phyloP scores from a whole-genome alignment of 2,797 vertebrate species.

The Mionectes olivaceus region DNA sequence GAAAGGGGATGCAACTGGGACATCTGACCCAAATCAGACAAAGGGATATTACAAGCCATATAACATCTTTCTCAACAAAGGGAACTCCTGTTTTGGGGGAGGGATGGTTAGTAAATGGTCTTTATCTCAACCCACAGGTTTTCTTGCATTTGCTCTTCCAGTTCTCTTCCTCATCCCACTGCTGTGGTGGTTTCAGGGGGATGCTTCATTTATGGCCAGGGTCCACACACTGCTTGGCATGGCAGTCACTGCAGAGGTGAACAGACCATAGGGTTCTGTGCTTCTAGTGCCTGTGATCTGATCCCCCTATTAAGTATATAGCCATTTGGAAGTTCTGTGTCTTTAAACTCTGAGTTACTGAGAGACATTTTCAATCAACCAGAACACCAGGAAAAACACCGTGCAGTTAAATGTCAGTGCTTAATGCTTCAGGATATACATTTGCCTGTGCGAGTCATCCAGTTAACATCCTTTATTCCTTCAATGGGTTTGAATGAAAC shows the following conservation, averaged over 20 bases:
- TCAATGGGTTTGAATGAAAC: not conserved
- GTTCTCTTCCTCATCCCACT: not conserved
- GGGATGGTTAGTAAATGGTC: not conserved
- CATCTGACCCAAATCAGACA: not conserved
- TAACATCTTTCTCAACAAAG: not conserved
- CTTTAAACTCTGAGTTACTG: not conserved
- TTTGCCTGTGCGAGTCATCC: not conserved
- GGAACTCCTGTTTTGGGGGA: rapidly evolving
- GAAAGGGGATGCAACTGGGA: not conserved
- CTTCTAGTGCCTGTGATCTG: not conserved
- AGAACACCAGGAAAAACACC: not conserved
- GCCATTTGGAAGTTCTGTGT: not conserved
- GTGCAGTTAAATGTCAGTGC: not conserved
- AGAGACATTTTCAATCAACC: not conserved
- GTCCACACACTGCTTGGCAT: rapidly evolving
- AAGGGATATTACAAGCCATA: rapidly evolving
- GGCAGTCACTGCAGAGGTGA: not conserved
- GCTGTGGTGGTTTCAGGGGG: not conserved
- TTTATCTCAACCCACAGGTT: not conserved
- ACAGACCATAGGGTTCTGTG: not conserved
- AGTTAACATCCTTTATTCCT: not conserved
- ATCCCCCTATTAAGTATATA: not conserved
- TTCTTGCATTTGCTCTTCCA: not conserved
- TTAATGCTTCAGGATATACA: not conserved
- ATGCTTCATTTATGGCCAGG: not conserved